These are phyloP conservation scores for Cyaniris semiargus DNA, from an alignment of 2,888 invertebrate genomes.

Conservation along the genomic window DNA sequence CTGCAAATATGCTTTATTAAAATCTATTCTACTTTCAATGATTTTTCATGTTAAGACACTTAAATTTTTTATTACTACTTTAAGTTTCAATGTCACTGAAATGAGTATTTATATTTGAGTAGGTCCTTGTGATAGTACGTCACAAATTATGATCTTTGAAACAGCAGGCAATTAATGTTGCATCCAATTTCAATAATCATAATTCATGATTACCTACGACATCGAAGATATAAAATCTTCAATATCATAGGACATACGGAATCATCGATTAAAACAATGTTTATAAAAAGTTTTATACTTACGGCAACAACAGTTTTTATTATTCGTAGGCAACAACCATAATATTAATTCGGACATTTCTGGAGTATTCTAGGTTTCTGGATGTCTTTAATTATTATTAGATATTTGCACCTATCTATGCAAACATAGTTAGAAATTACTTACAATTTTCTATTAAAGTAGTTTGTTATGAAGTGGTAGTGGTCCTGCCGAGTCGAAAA, in stretches of 20 bases:
- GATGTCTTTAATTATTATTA: not conserved
- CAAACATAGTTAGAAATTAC: not conserved
- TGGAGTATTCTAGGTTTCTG: not conserved
- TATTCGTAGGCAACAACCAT: too few relatives aligned
- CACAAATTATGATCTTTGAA: not conserved
- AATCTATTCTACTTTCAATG: too few relatives aligned
- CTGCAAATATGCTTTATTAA: too few relatives aligned
- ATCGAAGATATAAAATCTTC: too few relatives aligned
- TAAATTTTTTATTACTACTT: not conserved
- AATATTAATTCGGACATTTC: not conserved
- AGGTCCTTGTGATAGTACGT: not conserved
- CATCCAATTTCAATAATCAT: too few relatives aligned
- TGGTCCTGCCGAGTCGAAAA: not conserved
- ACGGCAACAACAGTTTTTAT: too few relatives aligned
- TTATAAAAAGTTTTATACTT: too few relatives aligned
- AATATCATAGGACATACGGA: too few relatives aligned
- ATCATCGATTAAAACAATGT: too few relatives aligned
- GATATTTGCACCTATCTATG: not conserved
- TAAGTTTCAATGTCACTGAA: not conserved
- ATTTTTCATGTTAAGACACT: too few relatives aligned
- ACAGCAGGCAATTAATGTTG: too few relatives aligned
- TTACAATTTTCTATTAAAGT: not conserved
- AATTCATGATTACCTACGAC: too few relatives aligned
- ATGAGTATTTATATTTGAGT: not conserved
- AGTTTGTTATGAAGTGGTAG: not conserved